phyloP scores from a whole-genome alignment of 2,113 vertebrate genomes.

The Engraulis encrasicolus region DNA sequence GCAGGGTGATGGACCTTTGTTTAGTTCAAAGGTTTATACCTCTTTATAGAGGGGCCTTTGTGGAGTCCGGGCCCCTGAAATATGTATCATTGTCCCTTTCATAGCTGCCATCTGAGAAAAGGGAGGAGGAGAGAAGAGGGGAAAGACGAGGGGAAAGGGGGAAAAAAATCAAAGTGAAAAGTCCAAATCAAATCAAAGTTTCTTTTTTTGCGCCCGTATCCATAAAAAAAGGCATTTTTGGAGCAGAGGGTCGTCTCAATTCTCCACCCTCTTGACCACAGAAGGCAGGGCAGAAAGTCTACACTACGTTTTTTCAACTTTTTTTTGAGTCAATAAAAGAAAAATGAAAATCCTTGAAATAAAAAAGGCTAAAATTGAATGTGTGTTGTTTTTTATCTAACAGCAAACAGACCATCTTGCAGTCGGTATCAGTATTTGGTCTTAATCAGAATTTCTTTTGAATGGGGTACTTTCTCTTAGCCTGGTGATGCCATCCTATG shows the following conservation, averaged over 20 bases:
- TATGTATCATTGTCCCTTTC: constrained; percentile 99
- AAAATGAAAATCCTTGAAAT: no score
- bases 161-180: constrained; percentile 86
- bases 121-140: constrained; percentile 1
- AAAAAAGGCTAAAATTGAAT: no score
- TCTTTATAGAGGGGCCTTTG: constrained; percentile 97
- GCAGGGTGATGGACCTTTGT: constrained; percentile 91
- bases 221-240: constrained; percentile 84
- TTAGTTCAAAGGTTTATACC: constrained; percentile 97
- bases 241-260: constrained; percentile 80
- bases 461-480: no score
- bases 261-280: constrained; percentile 73
- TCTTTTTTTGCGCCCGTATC: constrained; percentile 43
- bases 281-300: constrained; percentile 5
- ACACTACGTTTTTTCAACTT: no score
- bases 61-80: constrained; percentile 95
- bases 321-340: no score
- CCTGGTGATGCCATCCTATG: no score
- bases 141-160: constrained; percentile 70
- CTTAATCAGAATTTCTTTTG: no score
- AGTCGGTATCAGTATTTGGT: no score
- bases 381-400: no score
- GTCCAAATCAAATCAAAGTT: constrained; percentile 50
- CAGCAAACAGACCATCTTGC: no score
- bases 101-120: constrained; percentile 90